Evolutionary conservation across 2,797 vertebrate genomes (phyloP).

Genomic region (Megaceryle alcyon): DNA sequence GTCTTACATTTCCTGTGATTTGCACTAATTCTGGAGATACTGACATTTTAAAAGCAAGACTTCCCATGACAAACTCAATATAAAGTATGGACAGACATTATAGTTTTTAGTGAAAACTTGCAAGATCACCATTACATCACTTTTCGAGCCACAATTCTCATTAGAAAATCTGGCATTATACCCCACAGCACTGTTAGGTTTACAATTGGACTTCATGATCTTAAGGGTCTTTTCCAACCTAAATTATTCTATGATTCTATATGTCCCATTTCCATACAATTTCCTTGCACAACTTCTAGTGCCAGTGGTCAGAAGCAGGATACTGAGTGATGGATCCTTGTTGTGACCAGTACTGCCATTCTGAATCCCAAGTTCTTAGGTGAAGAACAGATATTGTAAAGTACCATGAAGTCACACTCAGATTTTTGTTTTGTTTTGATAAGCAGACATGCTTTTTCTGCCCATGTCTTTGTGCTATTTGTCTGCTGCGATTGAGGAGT

Average conservation of each 20-base stretch:
- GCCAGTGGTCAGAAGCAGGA: background rate
- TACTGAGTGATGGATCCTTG: background rate
- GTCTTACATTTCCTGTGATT: background rate
- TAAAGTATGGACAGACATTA: background rate
- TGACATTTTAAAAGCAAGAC: background rate
- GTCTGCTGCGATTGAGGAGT: background rate
- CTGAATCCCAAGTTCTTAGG: background rate
- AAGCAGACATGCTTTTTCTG: background rate
- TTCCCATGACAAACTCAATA: background rate
- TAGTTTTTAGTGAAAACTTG: background rate
- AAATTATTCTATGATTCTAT: background rate
- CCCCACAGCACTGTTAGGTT: background rate
- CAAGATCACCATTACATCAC: background rate
- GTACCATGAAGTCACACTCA: background rate
- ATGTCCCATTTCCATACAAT: fast-evolving
- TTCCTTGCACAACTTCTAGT: background rate
- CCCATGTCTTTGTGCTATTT: background rate
- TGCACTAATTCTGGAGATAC: background rate
- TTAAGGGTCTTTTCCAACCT: background rate
- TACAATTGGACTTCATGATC: background rate
- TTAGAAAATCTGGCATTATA: background rate
- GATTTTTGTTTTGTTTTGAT: background rate
- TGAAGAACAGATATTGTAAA: background rate
- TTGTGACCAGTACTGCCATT: background rate
- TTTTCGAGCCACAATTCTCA: background rate